Base-by-base conservation (phyloP, 2,888 invertebrate genomes). In the Desoria tigrina region DNA sequence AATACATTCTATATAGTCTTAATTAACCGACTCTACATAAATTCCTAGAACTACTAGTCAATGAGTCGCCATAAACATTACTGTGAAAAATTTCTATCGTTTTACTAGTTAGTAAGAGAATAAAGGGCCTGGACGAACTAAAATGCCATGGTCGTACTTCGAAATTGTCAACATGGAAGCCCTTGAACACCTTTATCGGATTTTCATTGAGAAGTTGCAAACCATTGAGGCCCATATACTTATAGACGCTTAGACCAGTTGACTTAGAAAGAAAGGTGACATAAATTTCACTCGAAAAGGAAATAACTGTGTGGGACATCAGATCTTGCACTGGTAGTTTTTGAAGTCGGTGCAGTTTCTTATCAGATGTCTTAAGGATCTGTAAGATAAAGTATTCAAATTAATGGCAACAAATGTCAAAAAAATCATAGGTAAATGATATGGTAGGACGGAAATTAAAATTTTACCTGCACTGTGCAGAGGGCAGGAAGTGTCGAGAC, bases 151-250 rank as follows among this genome's bases (percentile, higher is more conserved):
- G 54, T 26, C 63, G 53, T 3, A 68, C 50, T 2, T 61, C 37
- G 54, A 74, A 74, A 14, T 60, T 49, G 26, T 59, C 58, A 1
- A 74, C 14, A 53, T 56, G 54, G 3, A 58, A 42, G 3, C 71
- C 75, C 42, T 61, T 59, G 55, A 63, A 62, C 7, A 71, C 39
- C 61, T 66, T 68, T 4, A 71, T 63, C 11, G 74, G 74, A 55
- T 68, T 59, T n/a, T 28, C 32, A n/a, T 69, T 61, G 2, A 74
- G 21, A 4, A 39, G 16, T 53, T 71, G 60, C 1, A 72, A 60
- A 16, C 75, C 75, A 55, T 62, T 66, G 2, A 75, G 61, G 0
- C 72, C 75, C 62, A 61, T 65, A 28, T 70, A 73, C 39, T 68
- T 66, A 57, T 72, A 66, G 2, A 75, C 27, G 9, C 61, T 27